These are phyloP conservation scores for Lates calcarifer DNA, from an alignment of 2,113 vertebrate genomes.

Conservation along the genomic window DNA sequence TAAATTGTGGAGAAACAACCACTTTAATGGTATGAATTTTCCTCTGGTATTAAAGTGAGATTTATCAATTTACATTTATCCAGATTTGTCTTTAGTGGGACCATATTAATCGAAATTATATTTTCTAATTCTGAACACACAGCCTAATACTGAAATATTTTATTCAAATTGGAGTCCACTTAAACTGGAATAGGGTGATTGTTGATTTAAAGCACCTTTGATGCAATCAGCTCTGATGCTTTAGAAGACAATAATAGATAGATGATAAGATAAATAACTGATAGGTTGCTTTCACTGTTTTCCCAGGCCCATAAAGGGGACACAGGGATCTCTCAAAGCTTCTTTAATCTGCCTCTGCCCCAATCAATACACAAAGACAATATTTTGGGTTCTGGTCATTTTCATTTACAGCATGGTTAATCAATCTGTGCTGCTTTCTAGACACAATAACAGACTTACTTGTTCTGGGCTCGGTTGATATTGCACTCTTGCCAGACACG, in stretches of 20 bases:
- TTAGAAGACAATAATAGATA: neutral
- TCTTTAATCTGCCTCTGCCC: neutral
- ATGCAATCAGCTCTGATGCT: neutral
- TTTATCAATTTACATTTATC: neutral
- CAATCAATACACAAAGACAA: neutral
- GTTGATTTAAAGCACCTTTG: neutral
- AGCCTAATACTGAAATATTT: neutral
- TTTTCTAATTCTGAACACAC: neutral
- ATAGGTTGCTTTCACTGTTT: neutral
- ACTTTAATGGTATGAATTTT: neutral
- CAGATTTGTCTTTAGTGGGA: neutral
- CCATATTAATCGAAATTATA: neutral
- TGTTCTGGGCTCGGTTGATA: slow-evolving; percentile 96
- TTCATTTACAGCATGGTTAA: neutral
- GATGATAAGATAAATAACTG: neutral
- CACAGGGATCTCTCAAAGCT: neutral
- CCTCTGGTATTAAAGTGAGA: neutral
- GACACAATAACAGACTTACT: slow-evolving; percentile 82
- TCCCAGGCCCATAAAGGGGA: neutral
- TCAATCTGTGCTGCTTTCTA: neutral
- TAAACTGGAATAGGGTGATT: neutral
- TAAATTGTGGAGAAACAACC: neutral
- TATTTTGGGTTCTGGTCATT: neutral
- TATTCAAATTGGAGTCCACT: neutral
- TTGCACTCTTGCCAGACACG: slow-evolving; percentile 99